Conservation (phyloP, 2,113 vertebrate species). For the Silurus asotus region DNA sequence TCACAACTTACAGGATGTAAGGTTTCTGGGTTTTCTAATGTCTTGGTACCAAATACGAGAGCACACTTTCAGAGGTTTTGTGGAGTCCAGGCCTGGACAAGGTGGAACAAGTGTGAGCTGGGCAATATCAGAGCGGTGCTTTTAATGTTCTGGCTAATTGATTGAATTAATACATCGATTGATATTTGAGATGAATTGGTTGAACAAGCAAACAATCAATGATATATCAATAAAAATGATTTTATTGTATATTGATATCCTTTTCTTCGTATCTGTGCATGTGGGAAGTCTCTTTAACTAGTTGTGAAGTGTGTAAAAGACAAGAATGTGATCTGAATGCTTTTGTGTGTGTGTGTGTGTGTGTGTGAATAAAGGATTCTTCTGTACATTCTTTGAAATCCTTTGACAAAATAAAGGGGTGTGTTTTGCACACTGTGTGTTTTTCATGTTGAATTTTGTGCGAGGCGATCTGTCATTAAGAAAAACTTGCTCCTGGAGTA, state of each 20-base stretch:
- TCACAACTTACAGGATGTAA: no score
- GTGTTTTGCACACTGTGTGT: not conserved
- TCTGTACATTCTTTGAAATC: not conserved
- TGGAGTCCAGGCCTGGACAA: no score
- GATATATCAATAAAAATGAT: not conserved
- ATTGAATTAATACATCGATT: no score
- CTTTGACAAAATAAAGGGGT: not conserved
- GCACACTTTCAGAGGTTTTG: no score
- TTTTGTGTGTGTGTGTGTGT: not conserved
- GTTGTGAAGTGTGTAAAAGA: not conserved
- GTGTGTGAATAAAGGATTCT: not conserved
- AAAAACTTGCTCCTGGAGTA: conserved; percentile 11
- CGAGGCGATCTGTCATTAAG: not conserved
- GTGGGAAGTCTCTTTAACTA: not conserved
- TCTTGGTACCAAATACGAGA: no score
- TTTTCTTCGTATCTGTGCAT: not conserved
- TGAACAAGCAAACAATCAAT: no score
- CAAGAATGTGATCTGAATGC: not conserved
- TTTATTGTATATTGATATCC: not conserved
- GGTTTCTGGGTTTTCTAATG: no score
- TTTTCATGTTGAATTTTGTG: not conserved
- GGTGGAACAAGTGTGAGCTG: no score
- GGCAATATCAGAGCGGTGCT: no score
- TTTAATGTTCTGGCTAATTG: no score
- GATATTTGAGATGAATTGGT: no score